Evolutionary conservation across 2,797 vertebrate species (phyloP), one percentile per base, ranked within the genome.

Genomic region (Danio aesculapii): DNA sequence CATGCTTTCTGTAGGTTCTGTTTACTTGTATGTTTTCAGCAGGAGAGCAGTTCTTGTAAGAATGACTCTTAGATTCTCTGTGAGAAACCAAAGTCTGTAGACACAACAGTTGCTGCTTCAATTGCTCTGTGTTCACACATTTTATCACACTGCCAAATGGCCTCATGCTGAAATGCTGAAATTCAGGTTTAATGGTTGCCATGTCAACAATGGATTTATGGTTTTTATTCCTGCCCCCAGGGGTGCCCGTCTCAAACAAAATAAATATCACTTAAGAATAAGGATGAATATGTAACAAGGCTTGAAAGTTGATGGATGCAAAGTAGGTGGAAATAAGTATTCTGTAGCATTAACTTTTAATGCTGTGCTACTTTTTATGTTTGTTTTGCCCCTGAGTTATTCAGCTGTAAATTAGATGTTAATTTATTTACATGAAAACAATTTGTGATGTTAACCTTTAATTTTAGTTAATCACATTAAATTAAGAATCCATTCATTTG

Each of bases 171-270:
- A 82, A 89, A 84, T 67, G 75, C 78, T 86, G 77, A 84, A 89
- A 90, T 88, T 86, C 89, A 90, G 59, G 79, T 87, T 88, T 89
- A 90, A 88, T 90, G 86, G 88, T 88, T 90, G 84, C 84, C 90
- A 93, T 93, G 90, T 92, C 88, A 92, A 92, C 88, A 88, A 80
- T 90, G 83, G 86, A 88, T 89, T 88, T 88, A 87, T 87, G 77
- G 63, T 87, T 90, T 58, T 91, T 83, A 88, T 86, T 86, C 87
- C 80, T 88, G 83, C 88, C 86, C 87, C 81, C 84, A 87, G 80
- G 86, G 81, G 90, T 81, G 74, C 75, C 62, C 75, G 76, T 86
- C 73, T 91, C 80, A 84, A 87, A 90, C 87, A 88, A 92, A 90
- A 93, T 87, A 92, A 87, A 86, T 75, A 91, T 90, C 79, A 88